Conservation (phyloP, 2,888 invertebrate genomes). For the Platynereis dumerilii region DNA sequence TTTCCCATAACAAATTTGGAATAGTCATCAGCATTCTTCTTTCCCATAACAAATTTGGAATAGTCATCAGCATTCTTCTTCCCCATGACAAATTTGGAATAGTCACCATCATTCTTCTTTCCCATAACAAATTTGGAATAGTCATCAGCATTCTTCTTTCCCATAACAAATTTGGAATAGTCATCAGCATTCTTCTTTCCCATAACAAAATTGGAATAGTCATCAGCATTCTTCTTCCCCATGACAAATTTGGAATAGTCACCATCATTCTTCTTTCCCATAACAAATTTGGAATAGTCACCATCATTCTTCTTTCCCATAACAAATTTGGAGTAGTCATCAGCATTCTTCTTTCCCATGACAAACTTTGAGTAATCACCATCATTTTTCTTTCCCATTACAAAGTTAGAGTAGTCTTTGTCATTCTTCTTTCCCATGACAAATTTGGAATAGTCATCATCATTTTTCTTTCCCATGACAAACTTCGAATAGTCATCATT, state of each 20-base stretch:
- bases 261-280: background rate
- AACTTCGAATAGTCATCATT: background rate
- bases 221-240: background rate
- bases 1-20: background rate
- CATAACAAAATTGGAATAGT: constrained; percentile 1
- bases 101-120: too few species aligned
- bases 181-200: background rate
- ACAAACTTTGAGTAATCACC: background rate
- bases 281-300: background rate
- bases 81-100: too few species aligned
- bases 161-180: background rate
- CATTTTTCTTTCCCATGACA: background rate
- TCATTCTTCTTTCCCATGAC: too few species aligned
- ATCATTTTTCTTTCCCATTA: constrained; percentile 2
- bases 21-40: background rate
- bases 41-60: background rate
- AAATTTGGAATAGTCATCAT: background rate
- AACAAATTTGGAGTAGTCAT: background rate
- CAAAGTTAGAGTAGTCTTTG: background rate
- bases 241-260: background rate
- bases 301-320: background rate
- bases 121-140: background rate
- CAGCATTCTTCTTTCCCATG: background rate
- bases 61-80: background rate
- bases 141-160: background rate